These are phyloP conservation scores for Gorsachius magnificus DNA, from an alignment of 2,797 vertebrate genomes.

Conservation along the genomic window DNA sequence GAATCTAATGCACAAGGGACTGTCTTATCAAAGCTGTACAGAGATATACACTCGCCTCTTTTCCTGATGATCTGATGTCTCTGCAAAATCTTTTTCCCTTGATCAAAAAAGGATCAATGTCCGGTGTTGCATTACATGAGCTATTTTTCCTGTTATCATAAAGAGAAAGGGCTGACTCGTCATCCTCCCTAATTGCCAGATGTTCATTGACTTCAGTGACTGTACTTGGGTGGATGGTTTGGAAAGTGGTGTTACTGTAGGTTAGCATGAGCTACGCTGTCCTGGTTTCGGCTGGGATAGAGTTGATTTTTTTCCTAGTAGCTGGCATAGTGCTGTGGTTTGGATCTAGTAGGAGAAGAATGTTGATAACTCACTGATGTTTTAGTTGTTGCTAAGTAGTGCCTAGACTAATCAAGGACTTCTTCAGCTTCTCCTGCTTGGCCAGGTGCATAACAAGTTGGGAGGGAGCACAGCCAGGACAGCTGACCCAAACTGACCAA, in stretches of 20 bases:
- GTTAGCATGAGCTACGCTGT: not conserved
- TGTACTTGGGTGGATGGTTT: not conserved
- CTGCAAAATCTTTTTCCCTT: conserved; percentile 24
- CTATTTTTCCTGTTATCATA: conserved; percentile 21
- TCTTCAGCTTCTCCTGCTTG: too few species aligned
- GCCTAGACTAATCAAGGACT: too few species aligned
- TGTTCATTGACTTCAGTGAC: not conserved
- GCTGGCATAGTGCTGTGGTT: too few species aligned
- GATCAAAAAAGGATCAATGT: conserved; percentile 45
- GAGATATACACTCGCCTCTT: not conserved
- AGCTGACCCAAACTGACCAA: too few species aligned
- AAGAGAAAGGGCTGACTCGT: not conserved
- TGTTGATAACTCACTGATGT: too few species aligned
- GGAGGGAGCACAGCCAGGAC: too few species aligned
- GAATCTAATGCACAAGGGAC: not conserved
- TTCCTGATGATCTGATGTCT: conserved; percentile 1
- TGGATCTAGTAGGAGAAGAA: too few species aligned
- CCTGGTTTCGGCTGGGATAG: too few species aligned
- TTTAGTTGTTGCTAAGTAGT: too few species aligned
- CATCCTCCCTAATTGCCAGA: not conserved
- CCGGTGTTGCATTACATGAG: not conserved
- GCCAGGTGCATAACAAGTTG: too few species aligned
- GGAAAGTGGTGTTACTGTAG: not conserved
- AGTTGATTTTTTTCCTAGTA: too few species aligned
- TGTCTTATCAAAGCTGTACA: not conserved